Evolutionary conservation across 2,888 invertebrate genomes (phyloP).

Genomic region (Lasioglossum malachurum): DNA sequence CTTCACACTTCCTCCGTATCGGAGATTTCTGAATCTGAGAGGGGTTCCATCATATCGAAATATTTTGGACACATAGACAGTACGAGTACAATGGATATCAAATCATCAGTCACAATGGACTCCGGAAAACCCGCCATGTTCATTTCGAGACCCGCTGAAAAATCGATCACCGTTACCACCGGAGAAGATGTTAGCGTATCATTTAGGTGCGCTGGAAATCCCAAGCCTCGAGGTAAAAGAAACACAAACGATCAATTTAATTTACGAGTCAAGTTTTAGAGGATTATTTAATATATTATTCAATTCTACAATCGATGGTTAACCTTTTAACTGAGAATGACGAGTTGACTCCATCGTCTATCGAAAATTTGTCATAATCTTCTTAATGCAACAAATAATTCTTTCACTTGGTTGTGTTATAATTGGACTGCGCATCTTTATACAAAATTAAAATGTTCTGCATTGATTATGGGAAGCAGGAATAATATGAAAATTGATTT

Average conservation of each 20-base stretch:
- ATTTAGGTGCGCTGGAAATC: slow-evolving; percentile 93
- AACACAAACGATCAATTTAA: not conserved
- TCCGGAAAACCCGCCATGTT: slow-evolving; percentile 93
- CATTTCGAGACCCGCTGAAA: slow-evolving; percentile 90
- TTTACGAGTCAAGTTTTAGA: too few relatives aligned
- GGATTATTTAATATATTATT: too few relatives aligned
- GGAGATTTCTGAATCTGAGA: slow-evolving; percentile 90
- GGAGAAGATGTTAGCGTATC: slow-evolving; percentile 94
- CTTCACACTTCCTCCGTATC: slow-evolving; percentile 91
- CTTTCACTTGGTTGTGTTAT: too few relatives aligned
- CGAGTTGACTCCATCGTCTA: too few relatives aligned
- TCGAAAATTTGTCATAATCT: too few relatives aligned
- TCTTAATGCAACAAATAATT: too few relatives aligned
- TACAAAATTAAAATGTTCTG: too few relatives aligned
- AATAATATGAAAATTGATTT: too few relatives aligned
- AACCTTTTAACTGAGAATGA: too few relatives aligned
- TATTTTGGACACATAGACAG: slow-evolving; percentile 91
- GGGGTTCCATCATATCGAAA: slow-evolving; percentile 90
- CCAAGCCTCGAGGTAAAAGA: slow-evolving; percentile 92
- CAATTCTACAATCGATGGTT: too few relatives aligned
- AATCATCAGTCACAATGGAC: slow-evolving; percentile 87
- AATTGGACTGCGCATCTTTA: too few relatives aligned
- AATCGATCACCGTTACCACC: slow-evolving; percentile 90
- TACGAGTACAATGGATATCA: slow-evolving; percentile 90
- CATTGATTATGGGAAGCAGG: too few relatives aligned